Conservation (phyloP, 2,797 vertebrate species). For the Coilia nasus region DNA sequence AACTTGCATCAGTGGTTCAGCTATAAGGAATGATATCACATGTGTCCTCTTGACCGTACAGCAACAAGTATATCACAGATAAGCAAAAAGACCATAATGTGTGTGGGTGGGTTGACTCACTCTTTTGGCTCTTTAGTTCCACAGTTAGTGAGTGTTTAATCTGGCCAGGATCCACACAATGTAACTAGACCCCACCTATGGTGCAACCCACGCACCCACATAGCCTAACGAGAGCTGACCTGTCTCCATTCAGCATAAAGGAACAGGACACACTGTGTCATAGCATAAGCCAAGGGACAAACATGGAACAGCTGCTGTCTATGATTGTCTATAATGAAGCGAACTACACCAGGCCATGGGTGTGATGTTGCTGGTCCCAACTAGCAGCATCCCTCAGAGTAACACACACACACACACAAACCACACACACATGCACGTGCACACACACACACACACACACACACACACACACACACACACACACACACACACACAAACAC, state of each 20-base stretch:
- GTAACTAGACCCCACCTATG: neutral
- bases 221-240: neutral
- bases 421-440: no score
- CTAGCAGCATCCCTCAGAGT: no score
- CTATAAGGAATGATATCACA: no score
- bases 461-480: no score
- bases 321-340: slow-evolving; percentile 76
- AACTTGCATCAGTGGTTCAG: no score
- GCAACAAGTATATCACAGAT: neutral
- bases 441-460: no score
- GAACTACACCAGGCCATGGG: slow-evolving; percentile 72
- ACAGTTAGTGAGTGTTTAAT: neutral
- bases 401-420: no score
- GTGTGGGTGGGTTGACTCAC: neutral
- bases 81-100: neutral
- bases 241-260: slow-evolving; percentile 51
- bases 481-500: no score
- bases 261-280: slow-evolving; percentile 60
- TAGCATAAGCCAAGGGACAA: slow-evolving; percentile 60
- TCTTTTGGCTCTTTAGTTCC: neutral
- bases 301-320: slow-evolving; percentile 73
- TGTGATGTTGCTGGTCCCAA: slow-evolving; percentile 23
- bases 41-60: no score
- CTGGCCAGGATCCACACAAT: neutral
- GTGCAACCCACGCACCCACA: neutral